Evolutionary conservation across 2,113 vertebrate species (phyloP), one percentile per base, ranked within the genome.

Genomic region (Vulpes lagopus): DNA sequence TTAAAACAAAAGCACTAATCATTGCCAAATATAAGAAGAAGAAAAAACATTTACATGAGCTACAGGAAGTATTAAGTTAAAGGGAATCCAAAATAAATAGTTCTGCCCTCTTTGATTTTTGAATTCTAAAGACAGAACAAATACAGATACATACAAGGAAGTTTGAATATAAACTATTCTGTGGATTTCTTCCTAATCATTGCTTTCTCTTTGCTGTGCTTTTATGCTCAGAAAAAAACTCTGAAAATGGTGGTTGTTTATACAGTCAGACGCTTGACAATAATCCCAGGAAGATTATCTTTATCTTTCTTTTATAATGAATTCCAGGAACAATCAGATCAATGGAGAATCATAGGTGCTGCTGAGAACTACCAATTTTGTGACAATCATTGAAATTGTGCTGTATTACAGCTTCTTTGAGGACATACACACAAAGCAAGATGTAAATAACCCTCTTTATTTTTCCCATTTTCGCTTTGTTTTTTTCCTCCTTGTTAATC

Each of bases 331-430:
- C 96, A 97, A 92, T 98, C 95, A 89, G 97, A 95, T 98, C 97
- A 98, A 96, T 98, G 90, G 89, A 94, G 94, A 96, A 90, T 97
- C 83, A 94, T 97, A 87, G 95, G 74, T 92, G 89, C 92, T 96
- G 89, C 92, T 97, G 94, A 97, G 97, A 98, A 97, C 97, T 95
- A 96, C 92, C 94, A 92, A 97, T 98, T 98, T 98, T 89, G 79
- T 97, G 89, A 94, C 92, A 98, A 80, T 97, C 95, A 95, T 69
- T 76, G 92, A 97, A 96, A 98, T 97, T 94, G 92, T 98, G 79
- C 89, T 49, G 27, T 51, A 96, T 96, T 90, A 95, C 38, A 53
- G 79, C 80, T 82, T 96, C 89, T 97, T 95, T 96, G 95, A 96
- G 80, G 64, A 95, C 38, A 35, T 51, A 88, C 76, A 97, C 90